Evolutionary conservation across 2,888 invertebrate species (phyloP).

Genomic region (Cosmorhoe ocellata): DNA sequence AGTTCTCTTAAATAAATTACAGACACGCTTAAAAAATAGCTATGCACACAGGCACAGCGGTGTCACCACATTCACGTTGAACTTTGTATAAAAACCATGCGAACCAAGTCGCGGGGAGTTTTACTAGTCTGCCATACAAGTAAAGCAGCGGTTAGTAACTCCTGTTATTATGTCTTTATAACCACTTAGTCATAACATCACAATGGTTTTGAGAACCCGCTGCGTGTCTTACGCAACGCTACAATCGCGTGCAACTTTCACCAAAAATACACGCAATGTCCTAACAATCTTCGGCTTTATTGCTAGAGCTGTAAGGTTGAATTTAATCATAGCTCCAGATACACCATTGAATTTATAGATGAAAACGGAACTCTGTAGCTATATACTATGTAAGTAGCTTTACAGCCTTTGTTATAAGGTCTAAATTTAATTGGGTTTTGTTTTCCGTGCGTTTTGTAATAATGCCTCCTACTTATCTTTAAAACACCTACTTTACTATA

Average conservation of each 20-base stretch:
- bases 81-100: no score
- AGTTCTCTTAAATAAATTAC: no score
- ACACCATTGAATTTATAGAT: no score
- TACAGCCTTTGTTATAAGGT: neutral
- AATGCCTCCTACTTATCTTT: no score
- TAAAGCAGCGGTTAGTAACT: no score
- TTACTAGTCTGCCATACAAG: no score
- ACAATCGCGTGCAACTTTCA: conserved; percentile 16
- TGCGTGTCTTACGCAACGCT: conserved; percentile 3
- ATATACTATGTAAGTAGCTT: neutral
- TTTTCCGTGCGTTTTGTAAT: neutral
- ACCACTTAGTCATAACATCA: neutral
- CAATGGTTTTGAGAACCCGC: conserved; percentile 7
- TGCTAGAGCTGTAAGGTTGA: neutral
- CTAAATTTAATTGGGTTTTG: neutral
- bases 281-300: neutral
- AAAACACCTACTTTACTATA: no score
- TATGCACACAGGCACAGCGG: no score
- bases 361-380: neutral
- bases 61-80: no score
- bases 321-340: neutral
- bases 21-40: no score
- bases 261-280: conserved; percentile 2
- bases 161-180: no score
- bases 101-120: no score